Evolutionary conservation across 2,797 vertebrate species (phyloP).

Genomic region (Poecilia wingei): DNA sequence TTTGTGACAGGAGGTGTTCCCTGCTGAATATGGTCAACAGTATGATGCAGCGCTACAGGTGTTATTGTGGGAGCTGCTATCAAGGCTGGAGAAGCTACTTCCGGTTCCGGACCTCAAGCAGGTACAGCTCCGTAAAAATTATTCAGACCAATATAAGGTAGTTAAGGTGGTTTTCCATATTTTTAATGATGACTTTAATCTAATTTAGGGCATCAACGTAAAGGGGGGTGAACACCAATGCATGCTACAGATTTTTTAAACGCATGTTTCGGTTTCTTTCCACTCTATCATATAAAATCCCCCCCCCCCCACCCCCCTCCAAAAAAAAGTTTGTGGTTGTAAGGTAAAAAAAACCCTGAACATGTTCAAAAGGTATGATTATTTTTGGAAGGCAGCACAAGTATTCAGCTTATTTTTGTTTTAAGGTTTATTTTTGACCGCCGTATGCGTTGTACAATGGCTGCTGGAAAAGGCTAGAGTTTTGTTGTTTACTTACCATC

Average conservation of each 20-base stretch:
- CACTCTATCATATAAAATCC: not conserved
- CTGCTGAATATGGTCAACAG: conserved; percentile 82
- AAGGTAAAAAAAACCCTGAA: not conserved
- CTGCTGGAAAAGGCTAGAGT: too few species aligned
- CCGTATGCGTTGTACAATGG: too few species aligned
- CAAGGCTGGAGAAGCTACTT: conserved; percentile 81
- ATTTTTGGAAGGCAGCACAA: not conserved
- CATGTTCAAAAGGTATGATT: not conserved
- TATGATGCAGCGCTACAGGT: conserved; percentile 82
- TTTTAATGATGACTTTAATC: not conserved
- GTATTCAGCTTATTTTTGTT: not conserved
- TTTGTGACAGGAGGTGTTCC: conserved; percentile 80
- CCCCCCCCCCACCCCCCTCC: not conserved
- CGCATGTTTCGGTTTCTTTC: not conserved
- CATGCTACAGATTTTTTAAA: not conserved
- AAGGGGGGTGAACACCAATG: not conserved
- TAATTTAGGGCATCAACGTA: not conserved
- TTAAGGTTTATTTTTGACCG: not conserved
- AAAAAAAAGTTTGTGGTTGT: not conserved
- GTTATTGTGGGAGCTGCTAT: conserved; percentile 85
- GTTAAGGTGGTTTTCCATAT: not conserved
- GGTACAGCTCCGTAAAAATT: conserved; percentile 62
- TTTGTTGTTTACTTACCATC: too few species aligned
- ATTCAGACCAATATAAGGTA: not conserved
- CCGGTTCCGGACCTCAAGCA: conserved; percentile 78